Evolutionary conservation across 2,888 invertebrate genomes (phyloP), one percentile per base, ranked within the genome.

Genomic region (Xanthorhoe designata): DNA sequence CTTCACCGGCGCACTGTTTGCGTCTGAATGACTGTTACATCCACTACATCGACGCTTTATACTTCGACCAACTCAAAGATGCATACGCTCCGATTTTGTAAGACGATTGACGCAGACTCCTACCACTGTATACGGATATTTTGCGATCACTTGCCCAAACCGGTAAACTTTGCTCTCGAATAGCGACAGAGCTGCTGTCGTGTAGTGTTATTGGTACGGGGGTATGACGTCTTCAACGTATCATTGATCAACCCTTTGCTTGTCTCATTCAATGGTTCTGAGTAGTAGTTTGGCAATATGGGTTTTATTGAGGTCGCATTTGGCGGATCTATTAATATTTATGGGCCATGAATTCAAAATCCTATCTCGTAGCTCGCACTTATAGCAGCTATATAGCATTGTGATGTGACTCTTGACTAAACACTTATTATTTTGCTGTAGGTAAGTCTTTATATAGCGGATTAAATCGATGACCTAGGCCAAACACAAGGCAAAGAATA

Each of bases 241-340:
- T 84, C 89, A 90, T 92, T 91, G 91, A 91, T 91, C 89, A 90
- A 90, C 91, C 92, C 91, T 83, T n/a, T 86, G 84, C 81, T 78
- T 80, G 75, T 75, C 78, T 75, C 74, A 75, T 84, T 89, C 89
- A 89, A 86, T 88, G 79, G 82, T 90, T 92, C 89, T 72, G 81
- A 87, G 87, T 88, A 88, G 76, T 78, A 42, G 79, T 92, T 91
- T 84, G 80, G 91, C 86, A 92, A 92, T 81, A 77, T 82, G 86
- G 88, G 84, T 83, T 84, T 81, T 85, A 81, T 83, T 80, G 85
- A 89, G 91, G 92, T 88, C 88, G 82, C 71, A 70, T 69, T 80
- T 83, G 70, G 77, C 91, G 90, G 91, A 92, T 91, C 84, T 86
- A 66, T 72, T 59, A 38, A 24, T 74, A 76, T n/a, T n/a, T 75